Conservation (phyloP, 1,140 invertebrate species). For the Helicoverpa zea region DNA sequence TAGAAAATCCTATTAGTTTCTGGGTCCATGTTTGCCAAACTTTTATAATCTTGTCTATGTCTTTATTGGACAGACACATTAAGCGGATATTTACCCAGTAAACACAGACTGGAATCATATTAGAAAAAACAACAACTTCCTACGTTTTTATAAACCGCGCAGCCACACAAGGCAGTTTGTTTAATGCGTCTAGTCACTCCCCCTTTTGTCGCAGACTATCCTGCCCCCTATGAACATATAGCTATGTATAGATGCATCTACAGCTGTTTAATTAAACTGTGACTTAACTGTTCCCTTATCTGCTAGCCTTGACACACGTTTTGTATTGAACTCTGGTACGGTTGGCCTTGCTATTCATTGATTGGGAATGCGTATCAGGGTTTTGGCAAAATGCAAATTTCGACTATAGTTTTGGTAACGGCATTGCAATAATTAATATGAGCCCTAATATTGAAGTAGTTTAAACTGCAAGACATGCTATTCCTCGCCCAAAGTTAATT, state of each 20-base stretch:
- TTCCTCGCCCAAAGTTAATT: not conserved
- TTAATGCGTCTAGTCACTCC: constrained; percentile 63
- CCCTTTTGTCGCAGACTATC: constrained; percentile 48
- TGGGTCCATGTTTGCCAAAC: not conserved
- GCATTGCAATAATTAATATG: not conserved
- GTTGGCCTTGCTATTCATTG: not conserved
- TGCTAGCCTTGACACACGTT: not conserved
- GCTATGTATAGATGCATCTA: not conserved
- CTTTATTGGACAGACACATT: not conserved
- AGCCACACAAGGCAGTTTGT: constrained; percentile 33
- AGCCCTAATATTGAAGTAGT: not conserved
- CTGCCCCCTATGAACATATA: constrained; percentile 4
- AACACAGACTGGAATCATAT: constrained; percentile 20
- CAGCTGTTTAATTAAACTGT: constrained; percentile 13
- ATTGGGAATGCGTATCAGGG: not conserved
- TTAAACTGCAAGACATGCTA: not conserved
- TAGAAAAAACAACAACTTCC: not conserved
- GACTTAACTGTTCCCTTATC: constrained; percentile 16
- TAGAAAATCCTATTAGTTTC: not conserved
- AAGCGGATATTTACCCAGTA: not conserved
- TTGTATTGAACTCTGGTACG: not conserved
- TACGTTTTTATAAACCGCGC: constrained; percentile 35
- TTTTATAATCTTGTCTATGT: no score
- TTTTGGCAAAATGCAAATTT: not conserved
- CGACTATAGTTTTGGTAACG: no score